Evolutionary conservation across 2,113 vertebrate species (phyloP).

Genomic region (Corythaixoides concolor): DNA sequence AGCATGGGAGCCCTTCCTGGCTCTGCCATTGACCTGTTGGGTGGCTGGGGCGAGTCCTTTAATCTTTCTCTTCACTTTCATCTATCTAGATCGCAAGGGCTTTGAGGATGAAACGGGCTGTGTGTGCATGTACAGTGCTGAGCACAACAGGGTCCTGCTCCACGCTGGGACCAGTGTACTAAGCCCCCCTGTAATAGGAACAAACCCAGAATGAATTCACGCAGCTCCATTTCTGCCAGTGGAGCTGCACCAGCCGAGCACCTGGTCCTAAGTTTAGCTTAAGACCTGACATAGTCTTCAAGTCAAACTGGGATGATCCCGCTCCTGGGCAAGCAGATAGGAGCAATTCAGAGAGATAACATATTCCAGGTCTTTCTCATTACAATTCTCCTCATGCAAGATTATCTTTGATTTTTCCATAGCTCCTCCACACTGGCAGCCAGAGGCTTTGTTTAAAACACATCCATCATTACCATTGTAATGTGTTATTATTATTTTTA

Average conservation of each 20-base stretch:
- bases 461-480: conserved; percentile 65
- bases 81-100: neutral
- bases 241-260: neutral
- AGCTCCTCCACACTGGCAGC: conserved; percentile 56
- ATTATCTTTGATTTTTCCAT: conserved; percentile 67
- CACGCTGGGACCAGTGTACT: neutral
- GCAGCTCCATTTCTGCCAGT: neutral
- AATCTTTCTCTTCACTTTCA: neutral
- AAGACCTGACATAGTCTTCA: neutral
- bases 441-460: conserved; percentile 69
- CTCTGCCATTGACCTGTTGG: neutral
- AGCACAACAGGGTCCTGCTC: neutral
- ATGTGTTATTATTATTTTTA: conserved; percentile 61
- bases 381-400: conserved; percentile 65
- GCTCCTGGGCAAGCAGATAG: neutral
- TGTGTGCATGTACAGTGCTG: neutral
- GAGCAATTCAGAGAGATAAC: conserved; percentile 29
- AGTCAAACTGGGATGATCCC: conserved; percentile 8
- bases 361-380: conserved; percentile 63
- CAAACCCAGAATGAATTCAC: neutral
- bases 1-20: neutral
- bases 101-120: neutral
- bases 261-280: conserved; percentile 22
- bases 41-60: neutral
- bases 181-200: neutral